These are phyloP conservation scores for Nyctibius bracteatus DNA, from an alignment of 2,113 vertebrate species.

Conservation along the genomic window DNA sequence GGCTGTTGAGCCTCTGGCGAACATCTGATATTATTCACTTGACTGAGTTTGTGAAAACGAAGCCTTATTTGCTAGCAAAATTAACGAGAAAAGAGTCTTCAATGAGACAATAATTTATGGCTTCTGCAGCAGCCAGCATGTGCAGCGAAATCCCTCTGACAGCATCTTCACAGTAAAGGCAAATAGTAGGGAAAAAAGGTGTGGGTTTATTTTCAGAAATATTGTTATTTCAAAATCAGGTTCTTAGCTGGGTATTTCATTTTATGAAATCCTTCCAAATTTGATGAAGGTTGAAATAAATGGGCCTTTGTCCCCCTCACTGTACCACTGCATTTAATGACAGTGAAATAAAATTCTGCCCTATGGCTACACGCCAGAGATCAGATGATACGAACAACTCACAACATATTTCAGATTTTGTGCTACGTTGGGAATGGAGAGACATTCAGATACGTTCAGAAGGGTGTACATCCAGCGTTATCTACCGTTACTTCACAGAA, in stretches of 20 bases:
- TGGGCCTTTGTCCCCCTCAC: neutral
- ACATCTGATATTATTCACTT: conserved; percentile 33
- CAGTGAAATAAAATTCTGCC: neutral
- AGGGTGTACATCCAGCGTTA: neutral
- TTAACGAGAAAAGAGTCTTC: conserved; percentile 66
- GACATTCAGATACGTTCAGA: neutral
- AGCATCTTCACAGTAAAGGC: neutral
- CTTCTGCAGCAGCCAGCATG: neutral
- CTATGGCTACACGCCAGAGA: neutral
- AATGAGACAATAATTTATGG: conserved; percentile 70
- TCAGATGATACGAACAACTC: neutral
- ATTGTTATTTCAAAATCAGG: neutral
- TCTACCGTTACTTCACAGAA: fast-evolving
- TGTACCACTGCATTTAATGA: neutral
- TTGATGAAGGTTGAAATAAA: conserved; percentile 8
- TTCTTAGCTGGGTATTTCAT: neutral
- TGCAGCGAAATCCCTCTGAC: neutral
- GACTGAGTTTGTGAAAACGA: conserved; percentile 8
- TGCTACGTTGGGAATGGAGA: neutral
- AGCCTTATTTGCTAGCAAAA: conserved; percentile 65
- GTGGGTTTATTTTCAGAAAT: neutral
- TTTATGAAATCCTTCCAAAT: conserved; percentile 3
- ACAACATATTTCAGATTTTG: neutral
- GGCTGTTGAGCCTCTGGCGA: conserved; percentile 16
- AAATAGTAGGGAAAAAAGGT: neutral